A percentile compares a stretch with the other conserved stretches of the same genome.
Evolutionary conservation across 1,140 invertebrate species (phyloP).

Genomic region (Nasonia giraulti): DNA sequence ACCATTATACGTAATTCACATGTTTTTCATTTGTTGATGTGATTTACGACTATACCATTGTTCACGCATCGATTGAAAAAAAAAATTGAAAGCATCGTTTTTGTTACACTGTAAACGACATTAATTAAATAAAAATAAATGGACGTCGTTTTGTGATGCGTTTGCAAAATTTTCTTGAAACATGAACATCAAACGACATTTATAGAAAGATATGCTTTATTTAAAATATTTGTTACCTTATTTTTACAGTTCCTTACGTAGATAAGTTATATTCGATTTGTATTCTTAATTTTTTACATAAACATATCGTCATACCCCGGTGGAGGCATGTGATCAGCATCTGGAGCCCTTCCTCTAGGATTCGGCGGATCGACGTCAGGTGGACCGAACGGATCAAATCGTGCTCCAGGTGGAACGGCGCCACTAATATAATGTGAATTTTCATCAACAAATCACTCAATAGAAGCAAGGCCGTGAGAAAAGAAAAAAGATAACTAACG

Average conservation of each 20-base stretch:
- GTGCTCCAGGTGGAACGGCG: slow-evolving; percentile 83
- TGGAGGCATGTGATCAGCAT: slow-evolving; percentile 85
- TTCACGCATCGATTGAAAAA: slow-evolving; percentile 20
- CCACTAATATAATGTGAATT: slow-evolving; percentile 72
- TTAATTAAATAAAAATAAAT: slow-evolving; percentile 63
- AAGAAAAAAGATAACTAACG: slow-evolving; percentile 64
- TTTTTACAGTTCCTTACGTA: slow-evolving; percentile 1
- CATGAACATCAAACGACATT: slow-evolving; percentile 31
- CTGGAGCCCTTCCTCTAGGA: slow-evolving; percentile 72
- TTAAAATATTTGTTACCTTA: slow-evolving; percentile 40
- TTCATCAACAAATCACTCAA: too few relatives aligned
- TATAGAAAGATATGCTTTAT: slow-evolving; percentile 31
- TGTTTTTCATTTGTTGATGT: slow-evolving; percentile 61
- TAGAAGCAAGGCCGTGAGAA: neutral
- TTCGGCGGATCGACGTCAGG: slow-evolving; percentile 72
- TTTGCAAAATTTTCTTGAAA: slow-evolving; percentile 49
- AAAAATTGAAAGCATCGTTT: slow-evolving; percentile 45
- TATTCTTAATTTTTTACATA: slow-evolving; percentile 74
- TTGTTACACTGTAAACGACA: slow-evolving; percentile 64
- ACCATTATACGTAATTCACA: slow-evolving; percentile 52
- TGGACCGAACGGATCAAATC: slow-evolving; percentile 89
- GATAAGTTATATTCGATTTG: slow-evolving; percentile 20
- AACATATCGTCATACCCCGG: slow-evolving; percentile 86
- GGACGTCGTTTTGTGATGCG: slow-evolving; percentile 64
- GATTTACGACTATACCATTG: slow-evolving; percentile 54